Conservation (phyloP, 2,113 vertebrate species). For the Microcebus tavaratra region DNA sequence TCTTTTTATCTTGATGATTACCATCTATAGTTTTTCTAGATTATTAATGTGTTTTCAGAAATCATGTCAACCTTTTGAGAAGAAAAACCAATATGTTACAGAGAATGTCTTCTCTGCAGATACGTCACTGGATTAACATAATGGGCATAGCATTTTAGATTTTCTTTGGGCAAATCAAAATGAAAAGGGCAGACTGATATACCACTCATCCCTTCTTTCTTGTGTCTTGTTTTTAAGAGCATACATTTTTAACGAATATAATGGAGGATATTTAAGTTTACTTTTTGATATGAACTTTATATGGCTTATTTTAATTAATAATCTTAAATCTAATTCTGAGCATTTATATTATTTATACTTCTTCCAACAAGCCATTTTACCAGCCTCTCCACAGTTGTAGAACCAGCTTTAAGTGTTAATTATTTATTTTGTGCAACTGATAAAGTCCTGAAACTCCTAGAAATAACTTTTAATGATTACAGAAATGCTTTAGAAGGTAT, state of each 20-base stretch:
- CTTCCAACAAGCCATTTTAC: background rate
- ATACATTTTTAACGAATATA: conserved; percentile 12
- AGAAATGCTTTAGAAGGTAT: background rate
- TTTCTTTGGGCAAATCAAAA: background rate
- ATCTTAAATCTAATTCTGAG: background rate
- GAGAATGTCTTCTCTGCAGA: background rate
- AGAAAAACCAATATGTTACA: background rate
- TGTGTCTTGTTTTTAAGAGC: background rate
- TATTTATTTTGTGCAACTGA: background rate
- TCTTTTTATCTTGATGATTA: background rate
- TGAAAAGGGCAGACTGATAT: background rate
- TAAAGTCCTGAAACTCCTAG: background rate
- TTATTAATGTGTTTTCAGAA: background rate
- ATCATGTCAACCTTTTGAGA: background rate
- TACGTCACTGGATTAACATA: background rate
- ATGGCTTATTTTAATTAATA: conserved; percentile 10
- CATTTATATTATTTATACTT: background rate
- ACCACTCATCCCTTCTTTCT: background rate
- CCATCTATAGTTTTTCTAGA: background rate
- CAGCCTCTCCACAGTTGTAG: background rate
- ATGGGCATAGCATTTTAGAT: background rate
- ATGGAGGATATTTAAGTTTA: background rate
- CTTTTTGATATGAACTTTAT: background rate
- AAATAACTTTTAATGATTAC: background rate
- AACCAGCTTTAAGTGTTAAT: background rate